These are phyloP conservation scores for Parus major DNA, from an alignment of 2,113 vertebrate genomes.

Conservation along the genomic window DNA sequence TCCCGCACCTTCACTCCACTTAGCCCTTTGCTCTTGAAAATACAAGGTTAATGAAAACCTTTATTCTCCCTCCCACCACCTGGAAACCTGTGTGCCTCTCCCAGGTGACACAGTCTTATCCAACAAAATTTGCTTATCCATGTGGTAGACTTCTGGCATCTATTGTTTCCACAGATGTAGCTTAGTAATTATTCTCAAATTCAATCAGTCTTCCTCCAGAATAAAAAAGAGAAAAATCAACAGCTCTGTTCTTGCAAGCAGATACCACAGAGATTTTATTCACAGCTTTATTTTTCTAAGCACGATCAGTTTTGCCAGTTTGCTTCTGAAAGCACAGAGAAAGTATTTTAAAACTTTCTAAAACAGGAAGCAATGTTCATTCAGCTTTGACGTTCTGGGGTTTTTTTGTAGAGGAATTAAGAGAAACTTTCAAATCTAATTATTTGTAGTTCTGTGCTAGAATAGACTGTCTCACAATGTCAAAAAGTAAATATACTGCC, in stretches of 20 bases:
- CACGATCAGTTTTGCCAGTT: slow-evolving; percentile 19
- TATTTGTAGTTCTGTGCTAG: neutral
- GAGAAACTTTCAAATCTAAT: neutral
- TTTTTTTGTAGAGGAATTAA: neutral
- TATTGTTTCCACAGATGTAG: slow-evolving; percentile 14
- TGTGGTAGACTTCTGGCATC: neutral
- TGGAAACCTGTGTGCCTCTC: neutral
- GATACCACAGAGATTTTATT: slow-evolving; percentile 47
- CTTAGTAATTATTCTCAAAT: slow-evolving; percentile 37
- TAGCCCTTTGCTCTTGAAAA: neutral
- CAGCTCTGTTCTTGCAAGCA: slow-evolving; percentile 9
- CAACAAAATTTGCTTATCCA: neutral
- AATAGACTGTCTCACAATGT: neutral
- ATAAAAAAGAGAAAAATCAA: slow-evolving; percentile 1
- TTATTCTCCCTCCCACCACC: neutral
- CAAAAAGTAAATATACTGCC: neutral
- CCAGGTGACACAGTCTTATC: neutral
- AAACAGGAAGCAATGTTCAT: slow-evolving; percentile 31
- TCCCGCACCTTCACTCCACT: neutral
- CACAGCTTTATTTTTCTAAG: slow-evolving; percentile 43
- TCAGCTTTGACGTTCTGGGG: neutral
- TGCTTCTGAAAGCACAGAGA: slow-evolving; percentile 38
- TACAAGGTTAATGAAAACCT: neutral
- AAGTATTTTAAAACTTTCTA: slow-evolving; percentile 31
- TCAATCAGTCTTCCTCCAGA: neutral